Evolutionary conservation across 1,140 invertebrate genomes (phyloP), one percentile per base, ranked within the genome.

Genomic region (Proales similis): DNA sequence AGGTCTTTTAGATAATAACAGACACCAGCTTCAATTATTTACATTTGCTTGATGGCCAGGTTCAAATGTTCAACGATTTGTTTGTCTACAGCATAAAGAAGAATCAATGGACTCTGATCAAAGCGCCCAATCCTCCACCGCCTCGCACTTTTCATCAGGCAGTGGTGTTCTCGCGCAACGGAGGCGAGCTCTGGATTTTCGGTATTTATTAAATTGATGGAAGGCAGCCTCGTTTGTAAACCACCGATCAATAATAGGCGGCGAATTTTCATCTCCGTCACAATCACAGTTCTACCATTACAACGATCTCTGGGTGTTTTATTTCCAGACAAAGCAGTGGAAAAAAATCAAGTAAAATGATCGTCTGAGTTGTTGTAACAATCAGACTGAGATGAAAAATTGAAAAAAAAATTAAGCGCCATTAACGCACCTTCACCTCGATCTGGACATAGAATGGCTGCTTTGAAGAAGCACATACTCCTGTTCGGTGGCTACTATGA

Each of bases 281-380:
- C 87, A 92, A 70, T 84, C 85, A 27, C 90, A 93, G 72, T 94
- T 92, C 74, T 86, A 91, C 74, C 90, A 95, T 72, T 94, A 90
- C 70, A 85, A 84, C 73, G 90, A 95, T 73, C 77, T 95, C 0
- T 94, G 90, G 89, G 81, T 88, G 17, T 88, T 83, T 70, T 83
- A 85, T 70, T 72, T 86, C 4, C 80, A 81, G 43, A 81, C 83
- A 0, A 88, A 86, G 67, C 83, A 84, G 73, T 95, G 90, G 90
- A 84, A 90, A 67, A 90, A 91, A 79, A 81, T 91, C 60, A 76
- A 70, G 82, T 83, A 71, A 71, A 71, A 72, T 42, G 5, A 65
- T 64, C 19, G 12, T 47, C 24, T 63, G 29, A 43, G 11, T 63
- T 46, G 27, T 46, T 62, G 32, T 48, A 69, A 57, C 11, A 63